Evolutionary conservation across 1,140 invertebrate genomes (phyloP), one percentile per base, ranked within the genome.

Genomic region (Nylanderia fulva): DNA sequence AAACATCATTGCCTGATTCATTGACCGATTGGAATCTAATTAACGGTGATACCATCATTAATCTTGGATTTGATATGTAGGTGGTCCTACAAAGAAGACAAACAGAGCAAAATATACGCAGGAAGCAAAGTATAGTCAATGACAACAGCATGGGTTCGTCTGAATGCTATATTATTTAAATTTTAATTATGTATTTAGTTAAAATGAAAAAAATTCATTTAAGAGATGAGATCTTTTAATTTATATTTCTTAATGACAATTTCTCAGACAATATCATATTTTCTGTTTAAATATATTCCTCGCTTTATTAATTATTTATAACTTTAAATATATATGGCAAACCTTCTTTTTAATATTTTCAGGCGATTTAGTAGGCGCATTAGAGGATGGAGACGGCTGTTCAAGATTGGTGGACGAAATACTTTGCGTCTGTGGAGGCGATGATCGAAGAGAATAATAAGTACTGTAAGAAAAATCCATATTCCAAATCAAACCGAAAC

Each of bases 321-420:
- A 64, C 21, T 33, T 48, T 18, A 29, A 39, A 60, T 7, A 2
- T 18, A 2, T 6, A 18, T n/a, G 15, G 24, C 11, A 48, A n/a
- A 1, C 39, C 58, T 13, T 4, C 42, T 45, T 48, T 83, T 21
- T 0, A 27, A 71, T 4, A 79, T 29, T 79, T 86, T 21, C 7
- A 92, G 93, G 90, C 6, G 92, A 93, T 36, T 77, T n/a, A n/a
- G n/a, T 92, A 63, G 68, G 61, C 2, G 52, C 36, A 5, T 95
- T 96, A 63, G 97, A 97, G 48, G 97, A 98, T 72, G 97, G 97
- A 84, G 96, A 97, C 85, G 96, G 96, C 9, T 97, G 96, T n/a
- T 80, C 96, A 97, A 90, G 98, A 98, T 93, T 98, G 98, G 98
- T 98, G 98, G 98, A 98, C 97, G 1, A 98, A 98, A 92, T 98